These are phyloP conservation scores for Penaeus monodon DNA, from an alignment of 2,888 invertebrate genomes.

Conservation along the genomic window DNA sequence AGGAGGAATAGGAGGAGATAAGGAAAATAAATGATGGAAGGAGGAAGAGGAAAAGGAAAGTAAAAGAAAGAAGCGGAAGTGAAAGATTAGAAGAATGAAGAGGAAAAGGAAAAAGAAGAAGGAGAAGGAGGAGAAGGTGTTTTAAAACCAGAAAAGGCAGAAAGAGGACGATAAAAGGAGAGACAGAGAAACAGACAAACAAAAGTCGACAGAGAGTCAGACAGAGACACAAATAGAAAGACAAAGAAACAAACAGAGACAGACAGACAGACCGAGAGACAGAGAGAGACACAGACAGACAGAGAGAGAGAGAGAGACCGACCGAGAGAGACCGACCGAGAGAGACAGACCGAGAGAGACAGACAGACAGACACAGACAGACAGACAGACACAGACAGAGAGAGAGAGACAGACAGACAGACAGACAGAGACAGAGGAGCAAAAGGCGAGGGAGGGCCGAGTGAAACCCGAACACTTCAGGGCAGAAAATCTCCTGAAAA, in stretches of 20 bases:
- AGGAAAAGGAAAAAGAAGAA: too few species aligned
- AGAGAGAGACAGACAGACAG: conserved; percentile 7
- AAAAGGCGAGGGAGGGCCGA: not conserved
- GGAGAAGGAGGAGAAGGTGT: too few species aligned
- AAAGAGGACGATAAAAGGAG: not conserved
- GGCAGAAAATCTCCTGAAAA: too few species aligned
- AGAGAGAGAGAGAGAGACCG: conserved; percentile 14
- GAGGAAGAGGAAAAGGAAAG: too few species aligned
- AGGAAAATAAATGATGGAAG: too few species aligned
- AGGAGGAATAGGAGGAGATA: not conserved
- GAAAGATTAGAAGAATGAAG: too few species aligned
- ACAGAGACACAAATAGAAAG: not conserved
- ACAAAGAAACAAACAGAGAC: too few species aligned
- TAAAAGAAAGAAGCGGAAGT: too few species aligned
- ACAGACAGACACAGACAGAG: not conserved
- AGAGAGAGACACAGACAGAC: not conserved
- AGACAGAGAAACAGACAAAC: not conserved
- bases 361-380: not conserved
- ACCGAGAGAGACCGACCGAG: conserved; percentile 5
- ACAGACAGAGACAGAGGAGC: not conserved
- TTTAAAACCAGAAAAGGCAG: too few species aligned
- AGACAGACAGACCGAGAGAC: too few species aligned
- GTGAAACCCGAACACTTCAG: too few species aligned
- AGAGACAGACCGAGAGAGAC: conserved; percentile 5
- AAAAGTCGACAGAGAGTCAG: not conserved